These are phyloP conservation scores for Seira musarum DNA, from an alignment of 2,888 invertebrate genomes.

Conservation along the genomic window DNA sequence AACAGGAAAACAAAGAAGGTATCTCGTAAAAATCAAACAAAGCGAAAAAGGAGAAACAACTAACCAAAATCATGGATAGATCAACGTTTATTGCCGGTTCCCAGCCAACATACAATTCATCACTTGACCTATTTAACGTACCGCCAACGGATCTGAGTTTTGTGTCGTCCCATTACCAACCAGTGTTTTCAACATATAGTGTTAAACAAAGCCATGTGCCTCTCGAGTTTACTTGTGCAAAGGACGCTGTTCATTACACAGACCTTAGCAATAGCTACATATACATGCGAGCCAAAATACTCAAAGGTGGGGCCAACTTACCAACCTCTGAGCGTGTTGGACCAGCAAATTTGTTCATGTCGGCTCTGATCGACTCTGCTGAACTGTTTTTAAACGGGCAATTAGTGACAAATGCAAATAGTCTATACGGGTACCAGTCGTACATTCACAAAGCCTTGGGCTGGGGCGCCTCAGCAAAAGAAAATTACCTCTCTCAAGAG, in stretches of 20 bases:
- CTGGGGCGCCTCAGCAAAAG: background rate
- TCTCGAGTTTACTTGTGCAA: conserved; percentile 11
- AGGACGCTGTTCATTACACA: conserved; percentile 6
- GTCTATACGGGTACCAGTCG: conserved; percentile 9
- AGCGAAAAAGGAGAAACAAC: conserved; percentile 7
- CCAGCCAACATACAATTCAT: background rate
- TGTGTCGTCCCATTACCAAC: background rate
- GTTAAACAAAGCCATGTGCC: conserved; percentile 12
- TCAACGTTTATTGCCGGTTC: conserved; percentile 2
- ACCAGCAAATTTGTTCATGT: background rate
- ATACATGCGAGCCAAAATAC: background rate
- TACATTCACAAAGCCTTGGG: background rate
- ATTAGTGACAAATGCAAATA: background rate
- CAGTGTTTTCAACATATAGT: conserved; percentile 16
- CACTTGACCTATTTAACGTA: background rate
- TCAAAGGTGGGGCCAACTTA: conserved; percentile 8
- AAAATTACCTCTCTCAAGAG: background rate
- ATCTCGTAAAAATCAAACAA: background rate
- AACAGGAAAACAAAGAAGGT: background rate
- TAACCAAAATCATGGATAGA: conserved; percentile 7
- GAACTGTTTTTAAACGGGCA: conserved; percentile 17
- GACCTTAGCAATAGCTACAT: background rate
- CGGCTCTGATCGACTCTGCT: conserved; percentile 4
- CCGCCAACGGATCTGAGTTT: conserved; percentile 23
- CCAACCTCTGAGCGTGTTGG: background rate